A percentile compares a stretch with the other conserved stretches of the same genome.
phyloP scores from a whole-genome alignment of 2,888 invertebrate genomes.

The Phania funesta region DNA sequence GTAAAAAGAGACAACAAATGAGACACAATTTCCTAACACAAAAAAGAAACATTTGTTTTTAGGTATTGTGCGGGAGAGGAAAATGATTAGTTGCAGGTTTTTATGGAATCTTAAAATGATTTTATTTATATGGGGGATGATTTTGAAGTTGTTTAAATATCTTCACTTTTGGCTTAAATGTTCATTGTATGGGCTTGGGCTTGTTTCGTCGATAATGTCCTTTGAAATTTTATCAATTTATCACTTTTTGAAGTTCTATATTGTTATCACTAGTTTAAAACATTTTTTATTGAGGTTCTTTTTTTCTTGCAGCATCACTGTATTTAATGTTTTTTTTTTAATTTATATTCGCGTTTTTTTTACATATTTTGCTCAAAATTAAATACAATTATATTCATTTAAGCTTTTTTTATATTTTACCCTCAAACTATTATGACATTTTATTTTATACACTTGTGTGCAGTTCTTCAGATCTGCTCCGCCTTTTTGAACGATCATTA shows the following conservation, averaged over 20 bases:
- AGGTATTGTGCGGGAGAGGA: background rate
- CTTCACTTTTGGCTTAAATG: background rate
- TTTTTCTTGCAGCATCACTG: too few relatives aligned
- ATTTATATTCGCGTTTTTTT: too few relatives aligned
- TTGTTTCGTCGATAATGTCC: background rate
- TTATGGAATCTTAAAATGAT: background rate
- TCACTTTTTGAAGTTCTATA: conserved; percentile 16
- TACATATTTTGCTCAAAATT: too few relatives aligned
- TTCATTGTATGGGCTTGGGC: background rate
- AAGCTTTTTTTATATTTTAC: too few relatives aligned
- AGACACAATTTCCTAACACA: conserved; percentile 8
- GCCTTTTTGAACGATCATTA: too few relatives aligned
- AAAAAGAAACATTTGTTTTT: conserved; percentile 1
- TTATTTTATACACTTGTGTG: too few relatives aligned
- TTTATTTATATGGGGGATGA: background rate
- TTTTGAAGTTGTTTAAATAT: conserved; percentile 4
- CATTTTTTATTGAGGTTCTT: background rate
- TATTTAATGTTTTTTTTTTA: too few relatives aligned
- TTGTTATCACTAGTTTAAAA: background rate
- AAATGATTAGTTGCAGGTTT: conserved; percentile 7
- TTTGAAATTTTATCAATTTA: conserved; percentile 36
- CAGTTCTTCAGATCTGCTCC: too few relatives aligned
- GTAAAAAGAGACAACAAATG: conserved; percentile 2
- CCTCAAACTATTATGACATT: too few relatives aligned
- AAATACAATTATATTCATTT: too few relatives aligned